Evolutionary conservation across 2,797 vertebrate genomes (phyloP).

Genomic region (Balearica regulorum): DNA sequence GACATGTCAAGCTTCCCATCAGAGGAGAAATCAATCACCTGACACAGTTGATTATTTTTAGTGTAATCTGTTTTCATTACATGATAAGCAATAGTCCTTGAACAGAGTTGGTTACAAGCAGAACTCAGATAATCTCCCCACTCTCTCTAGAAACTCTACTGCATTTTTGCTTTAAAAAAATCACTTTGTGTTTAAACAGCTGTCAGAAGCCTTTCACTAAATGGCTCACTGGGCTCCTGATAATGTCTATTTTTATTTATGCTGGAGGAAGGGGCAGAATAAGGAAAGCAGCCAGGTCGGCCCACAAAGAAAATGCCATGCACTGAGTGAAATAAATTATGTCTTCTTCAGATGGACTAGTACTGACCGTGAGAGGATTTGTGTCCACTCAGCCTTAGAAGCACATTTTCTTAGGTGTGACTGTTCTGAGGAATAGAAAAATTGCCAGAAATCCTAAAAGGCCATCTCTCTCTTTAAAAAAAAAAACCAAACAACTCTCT

Average conservation of each 20-base stretch:
- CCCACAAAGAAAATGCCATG: neutral
- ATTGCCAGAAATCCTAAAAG: neutral
- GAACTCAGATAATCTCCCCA: neutral
- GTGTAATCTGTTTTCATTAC: constrained; percentile 35
- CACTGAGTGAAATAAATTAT: neutral
- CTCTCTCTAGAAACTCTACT: neutral
- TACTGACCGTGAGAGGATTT: neutral
- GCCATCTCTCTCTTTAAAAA: neutral
- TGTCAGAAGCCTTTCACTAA: constrained; percentile 36
- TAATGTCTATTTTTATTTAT: constrained; percentile 19
- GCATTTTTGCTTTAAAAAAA: neutral
- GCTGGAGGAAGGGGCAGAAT: neutral
- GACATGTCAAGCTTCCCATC: neutral
- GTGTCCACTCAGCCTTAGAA: neutral
- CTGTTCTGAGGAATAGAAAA: neutral
- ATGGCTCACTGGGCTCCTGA: neutral
- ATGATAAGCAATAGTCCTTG: neutral
- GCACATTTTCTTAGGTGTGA: neutral
- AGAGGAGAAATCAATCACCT: constrained; percentile 34
- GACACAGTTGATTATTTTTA: constrained; percentile 7
- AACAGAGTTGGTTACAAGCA: neutral
- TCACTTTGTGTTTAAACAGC: constrained; percentile 6
- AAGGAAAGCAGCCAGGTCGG: neutral
- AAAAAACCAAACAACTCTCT: neutral
- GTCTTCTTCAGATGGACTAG: neutral